A percentile compares a stretch with the other conserved stretches of the same genome.
Evolutionary conservation across 2,797 vertebrate species (phyloP).

Genomic region (Xyrichtys novacula): DNA sequence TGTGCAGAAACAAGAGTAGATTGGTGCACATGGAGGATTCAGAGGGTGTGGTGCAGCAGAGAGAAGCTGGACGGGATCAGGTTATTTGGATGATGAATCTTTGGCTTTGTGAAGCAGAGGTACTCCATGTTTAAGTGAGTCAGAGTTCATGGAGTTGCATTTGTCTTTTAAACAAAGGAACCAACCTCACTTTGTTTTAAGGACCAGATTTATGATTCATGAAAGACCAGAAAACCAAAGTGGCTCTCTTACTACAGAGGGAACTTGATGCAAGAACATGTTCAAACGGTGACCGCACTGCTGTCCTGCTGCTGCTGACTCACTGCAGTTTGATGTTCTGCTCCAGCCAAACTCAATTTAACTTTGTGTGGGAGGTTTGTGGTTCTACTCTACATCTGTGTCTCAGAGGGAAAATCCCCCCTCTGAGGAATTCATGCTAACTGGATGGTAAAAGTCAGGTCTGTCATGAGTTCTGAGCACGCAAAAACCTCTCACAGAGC

Average conservation of each 20-base stretch:
- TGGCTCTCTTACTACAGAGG: background rate
- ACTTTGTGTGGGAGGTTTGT: slow-evolving; percentile 47
- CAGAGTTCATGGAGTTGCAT: slow-evolving; percentile 7
- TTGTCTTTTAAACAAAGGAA: slow-evolving; percentile 11
- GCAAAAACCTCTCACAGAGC: slow-evolving; percentile 3
- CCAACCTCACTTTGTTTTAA: slow-evolving; percentile 7
- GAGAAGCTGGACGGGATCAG: slow-evolving; percentile 2
- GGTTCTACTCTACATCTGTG: slow-evolving; percentile 41
- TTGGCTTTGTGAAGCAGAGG: background rate
- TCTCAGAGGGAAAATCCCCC: slow-evolving; percentile 37
- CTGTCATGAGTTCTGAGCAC: slow-evolving; percentile 12
- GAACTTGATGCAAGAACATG: background rate
- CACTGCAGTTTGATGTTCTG: slow-evolving; percentile 33
- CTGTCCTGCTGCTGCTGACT: slow-evolving; percentile 37
- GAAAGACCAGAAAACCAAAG: slow-evolving; percentile 6
- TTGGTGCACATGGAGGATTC: background rate
- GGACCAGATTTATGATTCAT: slow-evolving; percentile 3
- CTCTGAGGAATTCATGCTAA: slow-evolving; percentile 36
- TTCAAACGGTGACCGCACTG: background rate
- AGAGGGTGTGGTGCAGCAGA: slow-evolving; percentile 26
- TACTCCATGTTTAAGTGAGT: slow-evolving; percentile 20
- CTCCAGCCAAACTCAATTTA: slow-evolving; percentile 38
- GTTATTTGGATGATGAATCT: slow-evolving; percentile 2
- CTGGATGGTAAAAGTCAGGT: slow-evolving; percentile 7
- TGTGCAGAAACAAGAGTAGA: background rate